These are phyloP conservation scores for Parnassius apollo DNA, from an alignment of 2,888 invertebrate species.

Conservation along the genomic window DNA sequence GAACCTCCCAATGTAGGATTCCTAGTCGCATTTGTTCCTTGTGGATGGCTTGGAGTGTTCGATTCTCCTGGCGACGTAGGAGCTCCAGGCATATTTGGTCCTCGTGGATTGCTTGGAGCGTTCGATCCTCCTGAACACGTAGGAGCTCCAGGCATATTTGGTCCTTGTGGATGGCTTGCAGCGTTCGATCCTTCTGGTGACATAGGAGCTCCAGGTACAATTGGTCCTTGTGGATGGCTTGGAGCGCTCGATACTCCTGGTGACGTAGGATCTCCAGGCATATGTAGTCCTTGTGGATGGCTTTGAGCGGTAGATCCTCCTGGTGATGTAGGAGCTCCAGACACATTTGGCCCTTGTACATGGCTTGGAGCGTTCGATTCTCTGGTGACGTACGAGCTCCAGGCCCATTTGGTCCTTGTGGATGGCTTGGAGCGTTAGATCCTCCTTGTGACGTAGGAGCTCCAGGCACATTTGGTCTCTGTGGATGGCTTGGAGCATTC, in stretches of 20 bases:
- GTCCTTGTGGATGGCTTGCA: not conserved
- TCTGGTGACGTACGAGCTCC: not conserved
- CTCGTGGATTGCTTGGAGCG: not conserved
- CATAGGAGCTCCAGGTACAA: not conserved
- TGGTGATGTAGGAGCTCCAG: not conserved
- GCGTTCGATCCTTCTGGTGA: not conserved
- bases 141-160: not conserved
- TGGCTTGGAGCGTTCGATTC: no score
- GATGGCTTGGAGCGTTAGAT: not conserved
- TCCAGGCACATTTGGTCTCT: not conserved
- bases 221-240: not conserved
- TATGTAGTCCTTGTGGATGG: not conserved
- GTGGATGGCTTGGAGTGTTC: not conserved
- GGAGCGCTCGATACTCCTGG: not conserved
- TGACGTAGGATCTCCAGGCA: not conserved
- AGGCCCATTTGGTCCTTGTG: not conserved
- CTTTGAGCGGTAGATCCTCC: not conserved
- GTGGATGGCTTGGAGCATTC: not conserved
- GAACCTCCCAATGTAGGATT: no score
- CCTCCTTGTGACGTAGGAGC: not conserved
- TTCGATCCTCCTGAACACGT: not conserved
- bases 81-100: not conserved
- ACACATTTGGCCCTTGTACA: no score
- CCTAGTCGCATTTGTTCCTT: no score
- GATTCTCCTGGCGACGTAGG: not conserved